Base-by-base conservation (phyloP, 2,797 vertebrate species). In the Loris lydekkerianus region DNA sequence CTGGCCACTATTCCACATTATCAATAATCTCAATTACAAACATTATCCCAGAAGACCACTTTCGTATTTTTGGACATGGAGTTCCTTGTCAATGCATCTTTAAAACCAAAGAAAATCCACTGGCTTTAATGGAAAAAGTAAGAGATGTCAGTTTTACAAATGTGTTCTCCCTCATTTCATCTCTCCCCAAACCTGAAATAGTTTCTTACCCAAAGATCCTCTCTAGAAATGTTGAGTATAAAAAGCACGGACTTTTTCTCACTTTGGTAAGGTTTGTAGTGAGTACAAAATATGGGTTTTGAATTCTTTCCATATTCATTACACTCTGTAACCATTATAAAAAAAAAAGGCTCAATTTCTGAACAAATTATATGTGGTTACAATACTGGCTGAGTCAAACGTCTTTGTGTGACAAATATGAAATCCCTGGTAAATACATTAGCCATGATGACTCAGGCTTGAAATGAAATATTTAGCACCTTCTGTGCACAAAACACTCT, bases 291-390 rank as follows among this genome's bases (percentile, higher is more conserved):
- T 96, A 10, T 8, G 46, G 63, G 20, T 77, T 98, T 93, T 76
- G 70, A 88, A 80, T 86, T 89, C 65, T 83, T 60, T 53, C 76
- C 95, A 78, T 43, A 37, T 97, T 97, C 20, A 86, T 96, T 96
- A 90, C 95, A 43, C 87, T 87, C 95, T 92, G 95, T 87, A 98
- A 98, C 93, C 0, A 93, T 88, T 84, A 93, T 88, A 85, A 96
- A 96, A 94, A 80, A 96, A 93, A 80, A n/a, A 2, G 3, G 7
- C 37, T 93, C 27, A 49, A 27, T 17, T 87, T 56, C 58, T 76
- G 46, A 93, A 89, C 61, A 95, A 90, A 96, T 96, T 92, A 63
- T 89, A 85, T 84, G 65, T 94, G 61, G 58, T 90, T 97, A 94
- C 81, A 89, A 87, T 82, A 92, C 70, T 37, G n/a, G 53, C 89